Base-by-base conservation (phyloP, 1,140 invertebrate species). In the Lysiphlebus fabarum region DNA sequence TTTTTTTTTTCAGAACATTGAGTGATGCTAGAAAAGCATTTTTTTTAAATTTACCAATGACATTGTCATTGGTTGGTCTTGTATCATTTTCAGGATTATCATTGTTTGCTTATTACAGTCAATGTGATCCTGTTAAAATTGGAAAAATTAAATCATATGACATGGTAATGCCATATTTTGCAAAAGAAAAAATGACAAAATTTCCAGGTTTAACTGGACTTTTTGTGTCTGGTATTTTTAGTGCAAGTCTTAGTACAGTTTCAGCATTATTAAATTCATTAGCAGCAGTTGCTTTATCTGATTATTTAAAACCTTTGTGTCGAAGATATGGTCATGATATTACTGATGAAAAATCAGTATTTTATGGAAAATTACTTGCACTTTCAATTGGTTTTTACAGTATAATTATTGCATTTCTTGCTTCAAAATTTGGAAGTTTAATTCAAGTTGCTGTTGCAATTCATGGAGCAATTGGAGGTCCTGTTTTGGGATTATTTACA, bases 181-280 rank as follows among this genome's bases (percentile, higher is more conserved):
- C 91, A 0, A 84, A 91, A 33, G 87, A 92, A 49, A 84, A 82
- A 7, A 82, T 95, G 76, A 74, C 83, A 1, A 61, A 82, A 8
- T 76, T 85, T 36, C 86, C 86, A 0, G 91, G 91, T 0, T 63
- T 94, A n/a, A 80, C 77, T 0, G 83, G 83, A 0, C 67, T 86
- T 11, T 84, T 85, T 48, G 77, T 85, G 10, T 80, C 83, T 0
- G 84, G 83, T 0, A 78, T 85, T 11, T 85, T 85, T 68, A 84
- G 83, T 53, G 92, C 91, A 0, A 89, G 90, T 1, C 78, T 96
- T 0, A 93, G 91, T 51, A 93, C 92, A 0, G 86, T 95, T 38
- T 95, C 92, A 0, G 92, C 92, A 1, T 84, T 89, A 57, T 79
- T 94, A 40, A 95, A 95, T 72, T 91, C 92, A 1, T 75, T 95